A percentile compares a stretch with the other conserved stretches of the same genome.
phyloP scores from a whole-genome alignment of 2,797 vertebrate genomes.

The Ctenopoma kingsleyae region DNA sequence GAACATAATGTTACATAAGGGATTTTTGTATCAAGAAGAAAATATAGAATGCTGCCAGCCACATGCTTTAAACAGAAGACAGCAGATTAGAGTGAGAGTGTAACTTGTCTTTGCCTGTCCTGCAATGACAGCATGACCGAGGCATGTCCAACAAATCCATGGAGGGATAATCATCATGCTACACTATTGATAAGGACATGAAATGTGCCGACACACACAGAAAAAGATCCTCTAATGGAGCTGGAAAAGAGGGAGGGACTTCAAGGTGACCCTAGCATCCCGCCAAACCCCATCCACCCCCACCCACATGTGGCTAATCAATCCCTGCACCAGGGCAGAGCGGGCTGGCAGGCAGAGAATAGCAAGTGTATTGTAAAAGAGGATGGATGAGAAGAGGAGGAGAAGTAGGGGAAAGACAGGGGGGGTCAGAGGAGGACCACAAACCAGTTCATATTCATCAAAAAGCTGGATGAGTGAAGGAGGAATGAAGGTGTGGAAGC shows the following conservation, averaged over 20 bases:
- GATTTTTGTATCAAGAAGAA: not conserved
- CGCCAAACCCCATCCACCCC: not conserved
- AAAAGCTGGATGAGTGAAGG: constrained; percentile 97
- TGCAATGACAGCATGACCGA: constrained; percentile 51
- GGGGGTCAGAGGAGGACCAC: constrained; percentile 57
- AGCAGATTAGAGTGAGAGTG: not conserved
- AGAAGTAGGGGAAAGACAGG: not conserved
- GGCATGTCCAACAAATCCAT: constrained; percentile 53
- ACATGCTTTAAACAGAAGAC: constrained; percentile 13
- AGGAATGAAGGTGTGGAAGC: constrained; percentile 98
- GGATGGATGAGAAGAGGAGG: not conserved
- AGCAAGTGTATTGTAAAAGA: constrained; percentile 15
- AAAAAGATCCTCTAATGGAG: constrained; percentile 33
- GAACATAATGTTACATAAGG: not conserved
- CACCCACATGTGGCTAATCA: constrained; percentile 53
- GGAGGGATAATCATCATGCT: constrained; percentile 55
- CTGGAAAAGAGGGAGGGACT: constrained; percentile 35
- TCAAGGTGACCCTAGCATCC: constrained; percentile 61
- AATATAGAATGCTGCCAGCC: not conserved
- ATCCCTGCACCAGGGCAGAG: constrained; percentile 45
- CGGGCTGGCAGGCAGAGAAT: not conserved
- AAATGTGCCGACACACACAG: constrained; percentile 53
- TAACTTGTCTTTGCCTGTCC: not conserved
- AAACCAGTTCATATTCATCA: constrained; percentile 98
- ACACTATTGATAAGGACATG: constrained; percentile 63